Conservation (phyloP, 2,888 invertebrate genomes). For the Cosmorhoe ocellata region DNA sequence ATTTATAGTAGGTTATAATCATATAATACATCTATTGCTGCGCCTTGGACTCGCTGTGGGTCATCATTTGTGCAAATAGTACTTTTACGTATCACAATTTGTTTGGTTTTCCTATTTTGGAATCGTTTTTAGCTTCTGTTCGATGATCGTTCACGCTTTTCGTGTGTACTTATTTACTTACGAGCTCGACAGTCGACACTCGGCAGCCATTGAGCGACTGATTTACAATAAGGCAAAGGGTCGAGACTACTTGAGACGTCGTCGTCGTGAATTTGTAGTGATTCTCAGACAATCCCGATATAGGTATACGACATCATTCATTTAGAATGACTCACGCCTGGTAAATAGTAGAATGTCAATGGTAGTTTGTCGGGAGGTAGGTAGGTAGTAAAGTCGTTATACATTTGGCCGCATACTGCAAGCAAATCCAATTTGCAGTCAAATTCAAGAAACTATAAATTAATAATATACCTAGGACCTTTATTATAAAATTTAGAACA, state of each 20-base stretch:
- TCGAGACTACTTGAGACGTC: constrained; percentile 46
- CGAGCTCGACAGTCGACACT: too few species aligned
- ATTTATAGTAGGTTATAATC: too few species aligned
- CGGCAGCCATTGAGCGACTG: constrained; percentile 38
- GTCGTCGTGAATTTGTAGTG: constrained; percentile 56
- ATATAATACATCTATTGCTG: too few species aligned
- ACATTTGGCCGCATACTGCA: constrained; percentile 21
- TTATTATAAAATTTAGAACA: too few species aligned
- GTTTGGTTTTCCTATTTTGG: too few species aligned
- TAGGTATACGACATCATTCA: constrained; percentile 52
- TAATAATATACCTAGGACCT: too few species aligned
- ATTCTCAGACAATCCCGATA: constrained; percentile 73
- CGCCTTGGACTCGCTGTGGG: too few species aligned
- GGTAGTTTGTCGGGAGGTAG: too few species aligned
- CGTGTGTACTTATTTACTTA: constrained; percentile 4
- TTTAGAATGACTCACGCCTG: constrained; percentile 52
- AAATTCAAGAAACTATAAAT: background rate
- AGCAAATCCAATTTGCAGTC: constrained; percentile 23
- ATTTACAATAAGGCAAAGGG: constrained; percentile 53
- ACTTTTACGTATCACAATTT: too few species aligned
- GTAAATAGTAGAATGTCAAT: constrained; percentile 32
- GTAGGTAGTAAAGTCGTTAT: too few species aligned
- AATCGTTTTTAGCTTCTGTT: background rate
- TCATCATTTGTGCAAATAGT: too few species aligned
- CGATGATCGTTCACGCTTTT: constrained; percentile 7